Percentiles rank a stretch among this genome's conserved stretches.
Evolutionary conservation across 2,113 vertebrate genomes (phyloP).

Genomic region (Chroicocephalus ridibundus): DNA sequence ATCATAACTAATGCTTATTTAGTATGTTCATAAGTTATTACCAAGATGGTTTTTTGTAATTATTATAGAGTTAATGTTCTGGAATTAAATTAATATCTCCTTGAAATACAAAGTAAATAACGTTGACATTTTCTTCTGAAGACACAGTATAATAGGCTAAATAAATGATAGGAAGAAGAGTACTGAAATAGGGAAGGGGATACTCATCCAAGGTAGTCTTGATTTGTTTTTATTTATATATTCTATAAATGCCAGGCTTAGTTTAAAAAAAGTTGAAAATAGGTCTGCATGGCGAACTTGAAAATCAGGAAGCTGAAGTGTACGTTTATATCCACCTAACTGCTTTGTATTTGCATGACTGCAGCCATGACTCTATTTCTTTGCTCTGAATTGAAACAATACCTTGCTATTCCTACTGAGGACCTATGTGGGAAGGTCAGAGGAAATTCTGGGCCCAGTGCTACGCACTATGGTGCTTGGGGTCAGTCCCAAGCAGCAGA

Average conservation of each 20-base stretch:
- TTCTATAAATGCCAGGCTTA: background rate
- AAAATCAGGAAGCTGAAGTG: background rate
- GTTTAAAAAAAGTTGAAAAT: background rate
- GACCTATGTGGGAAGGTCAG: background rate
- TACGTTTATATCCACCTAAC: background rate
- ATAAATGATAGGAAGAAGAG: background rate
- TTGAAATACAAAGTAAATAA: background rate
- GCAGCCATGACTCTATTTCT: background rate
- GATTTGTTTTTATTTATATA: background rate
- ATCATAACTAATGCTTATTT: background rate
- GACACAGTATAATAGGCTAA: background rate
- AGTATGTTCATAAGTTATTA: background rate
- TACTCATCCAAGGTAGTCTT: background rate
- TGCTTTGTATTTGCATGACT: background rate
- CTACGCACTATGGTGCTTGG: background rate
- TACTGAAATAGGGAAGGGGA: background rate
- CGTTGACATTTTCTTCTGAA: background rate
- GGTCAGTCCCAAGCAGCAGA: background rate
- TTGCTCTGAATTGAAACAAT: background rate
- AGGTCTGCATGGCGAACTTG: background rate
- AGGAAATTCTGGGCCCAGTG: background rate
- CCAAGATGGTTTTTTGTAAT: background rate
- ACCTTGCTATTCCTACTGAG: background rate
- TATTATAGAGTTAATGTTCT: background rate
- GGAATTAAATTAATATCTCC: background rate